These are phyloP conservation scores for Ephialtes manifestator DNA, from an alignment of 2,888 invertebrate genomes.

Conservation along the genomic window DNA sequence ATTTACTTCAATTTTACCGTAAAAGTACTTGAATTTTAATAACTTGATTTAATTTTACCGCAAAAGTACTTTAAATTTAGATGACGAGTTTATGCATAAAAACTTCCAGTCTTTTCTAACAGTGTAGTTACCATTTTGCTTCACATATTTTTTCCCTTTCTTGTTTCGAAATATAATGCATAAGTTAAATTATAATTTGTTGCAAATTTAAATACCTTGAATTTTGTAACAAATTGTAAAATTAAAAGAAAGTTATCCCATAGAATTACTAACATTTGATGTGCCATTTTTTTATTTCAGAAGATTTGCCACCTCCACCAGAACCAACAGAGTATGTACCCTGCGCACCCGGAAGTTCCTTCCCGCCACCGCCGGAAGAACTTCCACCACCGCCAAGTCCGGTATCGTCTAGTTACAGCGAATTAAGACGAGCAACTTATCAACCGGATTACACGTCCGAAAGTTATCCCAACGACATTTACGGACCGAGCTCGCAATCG, in stretches of 20 bases:
- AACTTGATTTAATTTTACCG: too few relatives aligned
- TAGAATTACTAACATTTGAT: not conserved
- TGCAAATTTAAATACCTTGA: too few relatives aligned
- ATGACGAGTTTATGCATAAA: too few relatives aligned
- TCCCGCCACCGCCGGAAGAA: constrained; percentile 89
- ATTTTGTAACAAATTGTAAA: too few relatives aligned
- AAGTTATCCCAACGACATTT: constrained; percentile 86
- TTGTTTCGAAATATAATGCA: too few relatives aligned
- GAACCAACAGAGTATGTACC: constrained; percentile 86
- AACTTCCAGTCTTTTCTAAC: too few relatives aligned
- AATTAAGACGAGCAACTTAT: constrained; percentile 93
- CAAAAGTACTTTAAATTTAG: too few relatives aligned
- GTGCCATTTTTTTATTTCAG: constrained; percentile 79
- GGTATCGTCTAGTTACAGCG: constrained; percentile 96
- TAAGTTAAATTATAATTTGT: too few relatives aligned
- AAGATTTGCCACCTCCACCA: constrained; percentile 89
- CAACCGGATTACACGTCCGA: constrained; percentile 86
- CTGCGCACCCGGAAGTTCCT: constrained; percentile 82
- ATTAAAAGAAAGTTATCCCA: not conserved
- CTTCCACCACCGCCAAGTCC: constrained; percentile 95
- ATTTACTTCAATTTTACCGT: too few relatives aligned
- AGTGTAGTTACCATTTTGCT: too few relatives aligned
- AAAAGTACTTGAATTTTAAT: too few relatives aligned
- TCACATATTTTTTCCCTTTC: too few relatives aligned
- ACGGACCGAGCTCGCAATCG: constrained; percentile 91